Evolutionary conservation across 2,797 vertebrate genomes (phyloP).

Genomic region (Mormyrops attenuatus): DNA sequence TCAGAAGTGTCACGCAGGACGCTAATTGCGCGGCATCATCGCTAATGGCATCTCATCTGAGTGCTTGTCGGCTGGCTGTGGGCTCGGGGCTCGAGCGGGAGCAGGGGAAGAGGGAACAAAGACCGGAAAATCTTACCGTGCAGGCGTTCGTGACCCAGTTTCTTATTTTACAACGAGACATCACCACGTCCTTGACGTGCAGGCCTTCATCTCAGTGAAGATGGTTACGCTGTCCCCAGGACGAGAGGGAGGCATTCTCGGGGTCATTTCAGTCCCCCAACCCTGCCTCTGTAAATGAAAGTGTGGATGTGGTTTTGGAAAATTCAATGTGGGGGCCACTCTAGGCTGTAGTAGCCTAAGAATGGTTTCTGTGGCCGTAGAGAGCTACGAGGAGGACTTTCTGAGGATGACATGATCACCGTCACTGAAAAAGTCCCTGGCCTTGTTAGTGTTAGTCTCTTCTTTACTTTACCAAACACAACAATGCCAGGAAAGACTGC

Average conservation of each 20-base stretch:
- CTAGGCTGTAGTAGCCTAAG: not conserved
- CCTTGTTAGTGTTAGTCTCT: not conserved
- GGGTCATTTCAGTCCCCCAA: not conserved
- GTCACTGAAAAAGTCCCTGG: not conserved
- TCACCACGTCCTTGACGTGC: not conserved
- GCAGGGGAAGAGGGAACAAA: not conserved
- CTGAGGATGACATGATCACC: not conserved
- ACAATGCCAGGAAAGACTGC: slow-evolving; percentile 9
- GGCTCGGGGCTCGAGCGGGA: not conserved
- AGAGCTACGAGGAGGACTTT: not conserved
- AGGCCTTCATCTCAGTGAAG: not conserved
- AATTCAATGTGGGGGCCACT: not conserved
- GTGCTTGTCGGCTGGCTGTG: not conserved
- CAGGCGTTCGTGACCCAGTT: not conserved
- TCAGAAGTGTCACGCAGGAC: not conserved
- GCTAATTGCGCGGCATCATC: not conserved
- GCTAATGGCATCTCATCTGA: not conserved
- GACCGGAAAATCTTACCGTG: not conserved
- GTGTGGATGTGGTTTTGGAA: not conserved
- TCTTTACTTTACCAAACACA: not conserved
- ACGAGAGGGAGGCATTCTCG: not conserved
- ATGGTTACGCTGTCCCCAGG: not conserved
- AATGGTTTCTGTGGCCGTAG: not conserved
- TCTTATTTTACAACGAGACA: not conserved
- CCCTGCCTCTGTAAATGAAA: not conserved